Evolutionary conservation across 35 echinoderm and acorn worm genomes (phyloP), one percentile per base, ranked within the genome.

Genomic region (Eucidaris tribuloides): DNA sequence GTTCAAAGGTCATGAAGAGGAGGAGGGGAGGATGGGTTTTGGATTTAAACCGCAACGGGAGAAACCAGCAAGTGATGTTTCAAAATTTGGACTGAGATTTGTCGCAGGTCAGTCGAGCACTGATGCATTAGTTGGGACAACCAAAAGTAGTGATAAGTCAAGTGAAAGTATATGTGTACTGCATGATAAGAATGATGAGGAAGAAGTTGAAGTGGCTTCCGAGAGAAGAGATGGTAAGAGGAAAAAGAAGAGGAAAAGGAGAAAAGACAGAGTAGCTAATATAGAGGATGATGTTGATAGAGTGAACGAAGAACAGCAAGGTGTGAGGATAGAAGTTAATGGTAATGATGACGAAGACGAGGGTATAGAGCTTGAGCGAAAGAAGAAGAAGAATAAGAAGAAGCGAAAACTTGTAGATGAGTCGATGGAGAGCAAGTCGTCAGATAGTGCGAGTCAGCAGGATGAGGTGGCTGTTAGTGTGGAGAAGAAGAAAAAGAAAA

Each of bases 361-460:
- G 68, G 68, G 68, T 22, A 74, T 74, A 4, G 68, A 74, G 11
- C 33, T 74, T 1, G 68, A 36, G 9, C 0, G 68, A 40, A 74
- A 74, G 41, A 74, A 74, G n/a, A 74, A 74, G 37, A 74, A 74
- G 68, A 74, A 74, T 22, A 74, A 74, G 68, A 74, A 74, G 20
- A 42, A 44, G 68, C 68, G 68, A 22, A 33, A 42, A n/a, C 22
- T 74, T 7, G 68, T 42, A 2, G 48, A 52, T 9, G 48, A 11
- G 9, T 11, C 48, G n/a, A n/a, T 52, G 48, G 68, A 74, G 20
- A 74, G 68, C 68, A 74, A 74, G 25, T 74, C 68, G 11, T n/a
- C n/a, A n/a, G 68, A 74, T 25, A 74, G 68, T 36, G 68, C 68
- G 7, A 74, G 68, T 22, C 35, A 74, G 68, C 68, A 74, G 11